phyloP scores from a whole-genome alignment of 2,113 vertebrate genomes.

The Electrona antarctica region DNA sequence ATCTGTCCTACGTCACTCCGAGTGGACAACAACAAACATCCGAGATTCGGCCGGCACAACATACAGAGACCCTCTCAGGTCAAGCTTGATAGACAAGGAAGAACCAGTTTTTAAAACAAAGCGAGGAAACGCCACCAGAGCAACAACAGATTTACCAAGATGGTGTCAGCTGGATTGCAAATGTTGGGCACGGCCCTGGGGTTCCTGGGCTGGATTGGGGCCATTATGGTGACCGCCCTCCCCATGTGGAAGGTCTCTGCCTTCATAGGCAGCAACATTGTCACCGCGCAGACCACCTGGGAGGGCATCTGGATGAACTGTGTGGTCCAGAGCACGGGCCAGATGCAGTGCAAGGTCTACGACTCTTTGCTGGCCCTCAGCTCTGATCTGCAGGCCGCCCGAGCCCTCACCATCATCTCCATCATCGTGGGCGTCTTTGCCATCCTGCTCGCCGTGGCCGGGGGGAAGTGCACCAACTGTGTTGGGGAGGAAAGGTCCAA shows the following conservation, averaged over 20 bases:
- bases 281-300: slow-evolving; percentile 75
- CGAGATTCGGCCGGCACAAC: background rate
- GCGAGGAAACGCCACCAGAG: background rate
- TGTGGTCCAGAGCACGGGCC: slow-evolving; percentile 81
- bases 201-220: slow-evolving; percentile 78
- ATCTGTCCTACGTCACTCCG: background rate
- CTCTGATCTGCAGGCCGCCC: slow-evolving; percentile 78
- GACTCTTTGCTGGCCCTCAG: slow-evolving; percentile 81
- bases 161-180: slow-evolving; percentile 79
- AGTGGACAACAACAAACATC: background rate
- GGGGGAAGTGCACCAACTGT: slow-evolving; percentile 82
- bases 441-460: slow-evolving; percentile 76
- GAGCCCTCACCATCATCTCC: slow-evolving; percentile 74
- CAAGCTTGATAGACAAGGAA: background rate
- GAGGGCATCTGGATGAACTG: slow-evolving; percentile 84
- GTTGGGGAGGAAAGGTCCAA: slow-evolving; percentile 67
- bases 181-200: slow-evolving; percentile 76
- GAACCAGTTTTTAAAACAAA: background rate
- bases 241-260: slow-evolving; percentile 82
- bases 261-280: slow-evolving; percentile 79
- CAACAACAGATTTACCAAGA: slow-evolving; percentile 36
- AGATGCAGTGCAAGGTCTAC: slow-evolving; percentile 85
- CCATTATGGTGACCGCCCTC: slow-evolving; percentile 72
- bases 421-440: slow-evolving; percentile 75
- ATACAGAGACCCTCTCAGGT: background rate